phyloP scores from a whole-genome alignment of 2,888 invertebrate genomes.

The Heliconius charithonia region DNA sequence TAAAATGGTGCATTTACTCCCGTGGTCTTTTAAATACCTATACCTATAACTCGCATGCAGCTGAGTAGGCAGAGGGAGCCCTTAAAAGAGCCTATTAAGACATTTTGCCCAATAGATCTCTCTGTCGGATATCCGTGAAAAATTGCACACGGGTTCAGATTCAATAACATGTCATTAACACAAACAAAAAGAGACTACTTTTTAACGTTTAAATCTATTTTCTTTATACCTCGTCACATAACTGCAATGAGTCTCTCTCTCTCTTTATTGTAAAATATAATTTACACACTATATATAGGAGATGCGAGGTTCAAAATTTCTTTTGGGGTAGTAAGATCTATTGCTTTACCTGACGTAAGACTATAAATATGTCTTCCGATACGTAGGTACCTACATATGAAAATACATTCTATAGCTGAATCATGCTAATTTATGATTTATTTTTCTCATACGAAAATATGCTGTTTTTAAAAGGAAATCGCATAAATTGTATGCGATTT shows the following conservation, averaged over 20 bases:
- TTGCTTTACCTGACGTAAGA: conserved; percentile 3
- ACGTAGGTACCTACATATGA: not conserved
- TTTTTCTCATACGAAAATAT: not conserved
- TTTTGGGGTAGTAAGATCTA: conserved; percentile 5
- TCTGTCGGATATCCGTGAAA: not conserved
- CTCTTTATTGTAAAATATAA: not conserved
- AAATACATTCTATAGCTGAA: not conserved
- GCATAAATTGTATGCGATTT: not conserved
- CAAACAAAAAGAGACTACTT: not conserved
- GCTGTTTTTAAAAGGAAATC: not conserved
- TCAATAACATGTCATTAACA: not conserved
- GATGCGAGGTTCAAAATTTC: not conserved
- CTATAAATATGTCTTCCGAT: not conserved
- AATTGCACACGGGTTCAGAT: not conserved
- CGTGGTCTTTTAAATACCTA: no score
- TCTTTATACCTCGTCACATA: not conserved
- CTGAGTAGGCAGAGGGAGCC: no score
- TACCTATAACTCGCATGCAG: no score
- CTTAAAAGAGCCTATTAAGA: no score
- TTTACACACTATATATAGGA: not conserved
- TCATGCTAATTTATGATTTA: not conserved
- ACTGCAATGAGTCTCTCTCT: no score
- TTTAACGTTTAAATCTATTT: not conserved
- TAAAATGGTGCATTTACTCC: no score
- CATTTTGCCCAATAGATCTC: no score